Conservation (phyloP, 2,888 invertebrate species). For the Drosophila fulvimacula region DNA sequence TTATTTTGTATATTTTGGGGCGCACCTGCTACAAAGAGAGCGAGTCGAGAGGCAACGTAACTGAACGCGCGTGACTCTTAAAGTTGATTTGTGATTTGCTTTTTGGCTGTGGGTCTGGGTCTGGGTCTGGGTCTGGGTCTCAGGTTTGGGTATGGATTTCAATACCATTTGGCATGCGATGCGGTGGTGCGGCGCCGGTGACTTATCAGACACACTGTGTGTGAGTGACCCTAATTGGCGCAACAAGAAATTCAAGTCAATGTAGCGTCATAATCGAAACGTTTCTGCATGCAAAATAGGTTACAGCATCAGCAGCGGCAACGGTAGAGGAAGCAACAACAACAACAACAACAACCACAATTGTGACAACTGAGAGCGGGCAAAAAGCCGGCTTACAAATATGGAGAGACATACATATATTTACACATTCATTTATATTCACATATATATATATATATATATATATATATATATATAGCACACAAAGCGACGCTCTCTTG, state of each 20-base stretch:
- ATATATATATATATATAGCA: constrained; percentile 5
- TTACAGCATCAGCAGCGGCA: constrained; percentile 70
- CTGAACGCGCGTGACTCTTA: constrained; percentile 50
- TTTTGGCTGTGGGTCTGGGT: background rate
- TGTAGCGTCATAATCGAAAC: constrained; percentile 56
- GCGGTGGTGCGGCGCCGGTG: background rate
- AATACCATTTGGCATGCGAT: constrained; percentile 18
- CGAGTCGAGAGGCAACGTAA: constrained; percentile 24
- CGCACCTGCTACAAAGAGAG: constrained; percentile 26
- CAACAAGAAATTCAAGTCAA: constrained; percentile 56
- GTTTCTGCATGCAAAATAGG: constrained; percentile 74
- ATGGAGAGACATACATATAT: constrained; percentile 13
- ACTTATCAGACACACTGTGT: constrained; percentile 43
- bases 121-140: background rate
- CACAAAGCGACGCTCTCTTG: constrained; percentile 28
- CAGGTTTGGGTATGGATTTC: constrained; percentile 4
- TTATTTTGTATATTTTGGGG: constrained; percentile 14
- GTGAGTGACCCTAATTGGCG: constrained; percentile 64
- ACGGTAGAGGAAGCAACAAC: background rate
- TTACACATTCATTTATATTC: background rate
- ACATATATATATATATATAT: constrained; percentile 5
- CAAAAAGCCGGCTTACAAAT: constrained; percentile 43
- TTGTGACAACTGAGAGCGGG: constrained; percentile 30
- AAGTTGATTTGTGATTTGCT: constrained; percentile 43
- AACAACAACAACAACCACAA: constrained; percentile 6